These are phyloP conservation scores for Nesoenas mayeri DNA, from an alignment of 2,113 vertebrate species.

Conservation along the genomic window DNA sequence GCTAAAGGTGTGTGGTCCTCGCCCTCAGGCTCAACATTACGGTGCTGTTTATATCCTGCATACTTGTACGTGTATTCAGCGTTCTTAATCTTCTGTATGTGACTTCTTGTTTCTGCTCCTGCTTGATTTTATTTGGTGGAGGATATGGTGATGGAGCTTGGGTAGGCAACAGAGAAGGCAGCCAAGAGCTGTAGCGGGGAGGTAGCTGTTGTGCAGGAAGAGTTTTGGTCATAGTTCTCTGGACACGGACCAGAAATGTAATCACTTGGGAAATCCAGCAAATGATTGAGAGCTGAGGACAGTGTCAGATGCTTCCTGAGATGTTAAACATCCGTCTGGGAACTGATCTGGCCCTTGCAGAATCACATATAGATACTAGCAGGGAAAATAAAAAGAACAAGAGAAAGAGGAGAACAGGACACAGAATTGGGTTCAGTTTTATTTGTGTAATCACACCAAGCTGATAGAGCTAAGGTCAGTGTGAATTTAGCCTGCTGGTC, in stretches of 20 bases:
- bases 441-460: not conserved
- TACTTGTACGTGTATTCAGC: not conserved
- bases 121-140: not conserved
- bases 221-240: not conserved
- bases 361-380: not conserved
- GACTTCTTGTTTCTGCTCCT: not conserved
- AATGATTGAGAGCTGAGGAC: not conserved
- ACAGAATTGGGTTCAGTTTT: not conserved
- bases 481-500: not conserved
- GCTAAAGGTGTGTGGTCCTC: conserved; percentile 79
- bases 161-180: not conserved
- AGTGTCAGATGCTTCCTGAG: not conserved
- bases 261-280: not conserved
- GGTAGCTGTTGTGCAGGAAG: not conserved
- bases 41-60: not conserved
- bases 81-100: not conserved
- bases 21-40: not conserved
- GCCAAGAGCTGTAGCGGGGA: not conserved
- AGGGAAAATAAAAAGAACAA: not conserved
- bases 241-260: not conserved
- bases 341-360: not conserved
- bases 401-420: not conserved
- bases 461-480: not conserved
- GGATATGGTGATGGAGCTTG: not conserved
- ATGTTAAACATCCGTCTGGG: not conserved